Evolutionary conservation across 1,140 invertebrate species (phyloP).

Genomic region (Sarcophaga peregrina): DNA sequence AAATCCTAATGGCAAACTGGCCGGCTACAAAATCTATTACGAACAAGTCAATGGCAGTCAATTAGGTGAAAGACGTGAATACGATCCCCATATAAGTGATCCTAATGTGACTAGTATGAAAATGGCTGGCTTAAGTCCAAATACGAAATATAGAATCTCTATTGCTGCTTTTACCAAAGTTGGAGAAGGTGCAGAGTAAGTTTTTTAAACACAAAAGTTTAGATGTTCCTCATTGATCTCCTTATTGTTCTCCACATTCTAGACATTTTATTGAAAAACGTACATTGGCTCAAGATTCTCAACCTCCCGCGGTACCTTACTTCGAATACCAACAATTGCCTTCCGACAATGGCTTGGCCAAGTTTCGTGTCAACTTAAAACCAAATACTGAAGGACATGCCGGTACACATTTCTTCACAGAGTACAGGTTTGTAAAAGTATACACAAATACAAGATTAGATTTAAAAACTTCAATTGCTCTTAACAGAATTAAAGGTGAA

Average conservation of each 20-base stretch:
- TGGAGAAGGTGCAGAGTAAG: slow-evolving; percentile 83
- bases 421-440: slow-evolving; percentile 73
- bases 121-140: slow-evolving; percentile 83
- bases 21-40: slow-evolving; percentile 93
- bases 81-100: slow-evolving; percentile 81
- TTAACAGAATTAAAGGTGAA: slow-evolving; percentile 73
- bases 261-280: slow-evolving; percentile 84
- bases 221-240: background rate
- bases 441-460: background rate
- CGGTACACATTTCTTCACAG: slow-evolving; percentile 88
- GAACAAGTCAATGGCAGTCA: slow-evolving; percentile 80
- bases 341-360: slow-evolving; percentile 79
- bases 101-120: slow-evolving; percentile 82
- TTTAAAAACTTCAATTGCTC: background rate
- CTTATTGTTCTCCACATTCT: slow-evolving; percentile 2
- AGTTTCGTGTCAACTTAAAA: slow-evolving; percentile 84
- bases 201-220: slow-evolving; percentile 37
- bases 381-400: slow-evolving; percentile 77
- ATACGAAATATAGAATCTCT: slow-evolving; percentile 90
- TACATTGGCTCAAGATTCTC: slow-evolving; percentile 73
- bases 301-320: slow-evolving; percentile 79
- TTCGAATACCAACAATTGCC: slow-evolving; percentile 79
- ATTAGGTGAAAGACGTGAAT: slow-evolving; percentile 76
- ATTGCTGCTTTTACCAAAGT: slow-evolving; percentile 84
- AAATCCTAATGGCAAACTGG: slow-evolving; percentile 92